Evolutionary conservation across 2,888 invertebrate species (phyloP).

Genomic region (Morinoia aosen): DNA sequence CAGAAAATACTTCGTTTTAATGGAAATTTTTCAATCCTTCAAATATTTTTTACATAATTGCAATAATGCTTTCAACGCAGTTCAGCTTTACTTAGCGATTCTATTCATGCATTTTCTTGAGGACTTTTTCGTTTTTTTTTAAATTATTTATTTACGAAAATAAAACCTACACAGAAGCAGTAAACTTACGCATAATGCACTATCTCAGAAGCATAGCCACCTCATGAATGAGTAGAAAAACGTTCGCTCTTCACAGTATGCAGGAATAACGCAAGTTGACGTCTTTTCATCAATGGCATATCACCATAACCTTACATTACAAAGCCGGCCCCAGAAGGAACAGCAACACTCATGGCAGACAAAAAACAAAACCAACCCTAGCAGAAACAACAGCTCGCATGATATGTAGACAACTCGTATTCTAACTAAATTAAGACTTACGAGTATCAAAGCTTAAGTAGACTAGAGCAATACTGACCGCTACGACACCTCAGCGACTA

Average conservation of each 20-base stretch:
- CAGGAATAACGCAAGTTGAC: neutral
- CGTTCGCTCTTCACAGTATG: neutral
- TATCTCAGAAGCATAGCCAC: neutral
- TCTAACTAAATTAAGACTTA: neutral
- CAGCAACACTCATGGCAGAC: no score
- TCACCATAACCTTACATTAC: neutral
- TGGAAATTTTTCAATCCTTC: no score
- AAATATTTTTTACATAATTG: no score
- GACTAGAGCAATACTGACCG: slow-evolving; percentile 12
- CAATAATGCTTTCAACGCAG: neutral
- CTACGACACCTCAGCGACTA: slow-evolving; percentile 3
- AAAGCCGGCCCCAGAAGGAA: neutral
- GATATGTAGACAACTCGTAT: neutral
- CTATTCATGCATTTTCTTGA: neutral
- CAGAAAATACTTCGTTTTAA: neutral
- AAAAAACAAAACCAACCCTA: neutral
- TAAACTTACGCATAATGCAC: neutral
- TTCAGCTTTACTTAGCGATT: neutral
- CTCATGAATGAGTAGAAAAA: neutral
- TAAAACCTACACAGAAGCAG: neutral
- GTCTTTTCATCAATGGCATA: neutral
- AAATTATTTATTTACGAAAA: neutral
- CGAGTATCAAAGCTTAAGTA: neutral
- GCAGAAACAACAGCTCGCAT: neutral
- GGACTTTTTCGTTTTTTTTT: neutral